Evolutionary conservation across 2,888 invertebrate genomes (phyloP).

Genomic region (Adelphocoris suturalis): DNA sequence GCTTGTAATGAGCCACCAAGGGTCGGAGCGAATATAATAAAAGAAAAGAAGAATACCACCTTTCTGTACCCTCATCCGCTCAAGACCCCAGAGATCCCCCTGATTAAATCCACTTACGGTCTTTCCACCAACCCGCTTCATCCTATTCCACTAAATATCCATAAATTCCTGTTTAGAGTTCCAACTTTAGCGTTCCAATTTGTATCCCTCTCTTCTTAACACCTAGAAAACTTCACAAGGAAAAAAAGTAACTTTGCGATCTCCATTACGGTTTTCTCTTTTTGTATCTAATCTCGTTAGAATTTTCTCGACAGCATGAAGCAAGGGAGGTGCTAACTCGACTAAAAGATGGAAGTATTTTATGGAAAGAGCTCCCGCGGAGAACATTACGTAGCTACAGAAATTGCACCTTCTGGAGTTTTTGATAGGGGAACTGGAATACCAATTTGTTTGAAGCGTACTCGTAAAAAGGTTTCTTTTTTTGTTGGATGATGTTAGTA

Average conservation of each 20-base stretch:
- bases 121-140: conserved; percentile 2
- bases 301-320: background rate
- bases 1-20: conserved; percentile 43
- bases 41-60: background rate
- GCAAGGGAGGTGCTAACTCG: background rate
- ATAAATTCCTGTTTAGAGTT: conserved; percentile 62
- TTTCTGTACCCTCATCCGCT: conserved; percentile 2
- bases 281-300: conserved; percentile 11
- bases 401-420: background rate
- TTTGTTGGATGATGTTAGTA: background rate
- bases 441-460: background rate
- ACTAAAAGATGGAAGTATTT: background rate
- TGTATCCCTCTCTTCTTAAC: background rate
- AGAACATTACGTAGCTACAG: background rate
- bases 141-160: conserved; percentile 43
- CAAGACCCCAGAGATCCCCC: background rate
- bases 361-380: background rate
- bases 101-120: conserved; percentile 58
- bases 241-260: background rate
- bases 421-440: background rate
- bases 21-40: background rate
- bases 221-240: background rate
- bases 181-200: conserved; percentile 34
- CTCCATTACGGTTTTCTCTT: conserved; percentile 20
- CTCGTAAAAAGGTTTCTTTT: background rate